Conservation (phyloP, 1,140 invertebrate species). For the Heliothis subflexa region DNA sequence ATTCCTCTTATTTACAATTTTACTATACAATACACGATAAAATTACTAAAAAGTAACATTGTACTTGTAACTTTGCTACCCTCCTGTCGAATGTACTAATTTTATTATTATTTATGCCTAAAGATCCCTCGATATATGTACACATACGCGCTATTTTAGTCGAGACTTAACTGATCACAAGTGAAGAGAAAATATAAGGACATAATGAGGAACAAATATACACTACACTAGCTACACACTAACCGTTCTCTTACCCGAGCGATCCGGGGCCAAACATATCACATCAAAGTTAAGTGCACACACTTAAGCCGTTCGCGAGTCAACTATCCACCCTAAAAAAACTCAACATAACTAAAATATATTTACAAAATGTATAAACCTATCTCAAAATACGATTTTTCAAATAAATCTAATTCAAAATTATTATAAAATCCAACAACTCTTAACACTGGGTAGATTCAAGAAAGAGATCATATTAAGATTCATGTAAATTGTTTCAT, state of each 20-base stretch:
- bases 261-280: constrained; percentile 71
- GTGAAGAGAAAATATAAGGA: constrained; percentile 72
- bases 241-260: constrained; percentile 68
- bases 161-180: constrained; percentile 84
- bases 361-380: constrained; percentile 82
- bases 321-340: constrained; percentile 58
- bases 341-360: constrained; percentile 70
- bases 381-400: constrained; percentile 79
- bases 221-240: constrained; percentile 78
- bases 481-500: constrained; percentile 72
- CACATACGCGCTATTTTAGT: constrained; percentile 75
- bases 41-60: constrained; percentile 84
- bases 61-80: constrained; percentile 83
- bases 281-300: constrained; percentile 73
- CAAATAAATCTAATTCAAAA: constrained; percentile 71
- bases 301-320: constrained; percentile 71
- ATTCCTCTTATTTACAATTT: constrained; percentile 85
- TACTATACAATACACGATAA: constrained; percentile 83
- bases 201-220: constrained; percentile 83
- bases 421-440: constrained; percentile 77
- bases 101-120: constrained; percentile 64
- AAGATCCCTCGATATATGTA: constrained; percentile 71
- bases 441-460: constrained; percentile 84
- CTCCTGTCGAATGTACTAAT: constrained; percentile 79
- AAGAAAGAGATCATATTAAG: constrained; percentile 84